phyloP scores from a whole-genome alignment of 2,113 vertebrate genomes.

The Tragelaphus scriptus region DNA sequence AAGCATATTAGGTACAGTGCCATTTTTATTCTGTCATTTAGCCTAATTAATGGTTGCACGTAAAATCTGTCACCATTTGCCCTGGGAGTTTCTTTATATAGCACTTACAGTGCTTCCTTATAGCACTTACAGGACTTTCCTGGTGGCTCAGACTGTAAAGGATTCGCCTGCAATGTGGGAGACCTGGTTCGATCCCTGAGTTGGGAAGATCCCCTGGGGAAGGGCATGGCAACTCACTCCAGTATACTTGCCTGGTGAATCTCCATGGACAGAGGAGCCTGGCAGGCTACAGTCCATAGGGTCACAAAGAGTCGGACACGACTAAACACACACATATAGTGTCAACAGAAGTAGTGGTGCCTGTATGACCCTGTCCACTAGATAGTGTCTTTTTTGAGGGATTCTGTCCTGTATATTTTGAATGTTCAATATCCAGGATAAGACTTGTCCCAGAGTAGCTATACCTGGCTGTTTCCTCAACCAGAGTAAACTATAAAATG shows the following conservation, averaged over 20 bases:
- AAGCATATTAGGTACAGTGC: not conserved
- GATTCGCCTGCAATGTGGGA: accelerated
- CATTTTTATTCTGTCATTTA: not conserved
- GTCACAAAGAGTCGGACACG: not conserved
- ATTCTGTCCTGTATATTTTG: not conserved
- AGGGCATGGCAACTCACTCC: not conserved
- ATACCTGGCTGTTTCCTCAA: not conserved
- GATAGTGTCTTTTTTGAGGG: not conserved
- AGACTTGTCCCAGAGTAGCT: not conserved
- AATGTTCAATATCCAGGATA: not conserved
- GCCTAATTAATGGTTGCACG: not conserved
- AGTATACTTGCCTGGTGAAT: not conserved
- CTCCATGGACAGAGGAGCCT: not conserved
- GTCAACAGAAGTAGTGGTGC: not conserved
- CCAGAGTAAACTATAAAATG: not conserved
- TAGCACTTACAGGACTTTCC: not conserved
- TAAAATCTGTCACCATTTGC: not conserved
- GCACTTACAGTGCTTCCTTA: not conserved
- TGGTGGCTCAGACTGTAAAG: not conserved
- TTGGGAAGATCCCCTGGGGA: not conserved
- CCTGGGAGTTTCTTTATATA: not conserved
- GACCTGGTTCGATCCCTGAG: not conserved
- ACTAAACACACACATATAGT: not conserved
- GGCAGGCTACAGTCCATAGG: not conserved
- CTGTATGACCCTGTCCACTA: not conserved